Percentiles rank a stretch among this genome's conserved stretches.
These are phyloP conservation scores for Meghimatium bilineatum DNA, from an alignment of 2,888 invertebrate species.

Conservation along the genomic window DNA sequence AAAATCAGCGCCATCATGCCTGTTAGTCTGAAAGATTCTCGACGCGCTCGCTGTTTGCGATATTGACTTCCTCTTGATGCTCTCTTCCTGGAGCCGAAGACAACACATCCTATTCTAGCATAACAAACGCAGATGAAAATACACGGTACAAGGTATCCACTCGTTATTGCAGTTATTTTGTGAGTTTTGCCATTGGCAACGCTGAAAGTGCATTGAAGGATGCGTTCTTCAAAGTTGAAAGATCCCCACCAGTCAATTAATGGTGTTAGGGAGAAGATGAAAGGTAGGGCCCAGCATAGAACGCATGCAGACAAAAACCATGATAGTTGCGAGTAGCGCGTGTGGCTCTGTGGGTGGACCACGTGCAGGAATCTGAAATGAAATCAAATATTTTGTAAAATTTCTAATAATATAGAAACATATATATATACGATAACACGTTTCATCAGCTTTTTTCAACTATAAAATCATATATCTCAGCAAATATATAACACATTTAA, in stretches of 20 bases:
- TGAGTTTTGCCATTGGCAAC: slow-evolving; percentile 60
- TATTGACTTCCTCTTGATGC: slow-evolving; percentile 58
- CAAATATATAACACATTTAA: too few relatives aligned
- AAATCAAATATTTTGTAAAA: not conserved
- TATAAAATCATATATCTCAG: too few relatives aligned
- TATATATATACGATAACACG: too few relatives aligned
- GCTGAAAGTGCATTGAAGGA: slow-evolving; percentile 66
- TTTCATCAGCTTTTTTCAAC: too few relatives aligned
- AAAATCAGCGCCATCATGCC: slow-evolving; percentile 72
- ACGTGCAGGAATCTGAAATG: slow-evolving; percentile 61
- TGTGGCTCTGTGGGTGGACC: slow-evolving; percentile 61
- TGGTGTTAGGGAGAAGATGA: slow-evolving; percentile 63
- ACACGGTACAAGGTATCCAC: slow-evolving; percentile 68
- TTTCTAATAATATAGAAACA: too few relatives aligned
- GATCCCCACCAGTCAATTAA: slow-evolving; percentile 63
- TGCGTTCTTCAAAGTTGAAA: slow-evolving; percentile 61
- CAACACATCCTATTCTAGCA: slow-evolving; percentile 66
- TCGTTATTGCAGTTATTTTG: slow-evolving; percentile 62
- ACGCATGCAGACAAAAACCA: slow-evolving; percentile 57
- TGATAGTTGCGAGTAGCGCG: slow-evolving; percentile 57
- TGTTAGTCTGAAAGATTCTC: slow-evolving; percentile 63
- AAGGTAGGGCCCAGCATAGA: slow-evolving; percentile 65
- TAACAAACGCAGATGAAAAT: slow-evolving; percentile 67
- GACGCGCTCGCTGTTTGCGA: slow-evolving; percentile 49
- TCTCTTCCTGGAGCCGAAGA: slow-evolving; percentile 59